Evolutionary conservation across 2,113 vertebrate genomes (phyloP).

Genomic region (Microcebus griseorufus): DNA sequence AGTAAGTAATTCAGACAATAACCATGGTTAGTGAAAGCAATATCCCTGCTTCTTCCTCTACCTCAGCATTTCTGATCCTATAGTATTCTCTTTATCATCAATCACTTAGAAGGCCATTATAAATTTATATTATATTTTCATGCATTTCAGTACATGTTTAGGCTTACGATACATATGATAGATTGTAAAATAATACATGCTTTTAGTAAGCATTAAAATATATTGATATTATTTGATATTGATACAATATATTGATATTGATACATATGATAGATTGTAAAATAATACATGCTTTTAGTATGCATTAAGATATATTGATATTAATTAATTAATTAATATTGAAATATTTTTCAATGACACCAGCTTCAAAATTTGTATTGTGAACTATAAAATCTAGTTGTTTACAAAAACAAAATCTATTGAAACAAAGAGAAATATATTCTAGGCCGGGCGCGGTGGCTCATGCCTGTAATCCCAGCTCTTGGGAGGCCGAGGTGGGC

Average conservation of each 20-base stretch:
- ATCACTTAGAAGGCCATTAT: not conserved
- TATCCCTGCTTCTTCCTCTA: not conserved
- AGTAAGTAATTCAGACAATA: not conserved
- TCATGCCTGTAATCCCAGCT: too few species aligned
- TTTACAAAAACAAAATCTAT: slow-evolving; percentile 43
- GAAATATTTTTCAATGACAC: slow-evolving; percentile 69
- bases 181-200: not conserved
- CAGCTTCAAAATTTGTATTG: slow-evolving; percentile 62
- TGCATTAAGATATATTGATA: not conserved
- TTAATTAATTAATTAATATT: too few species aligned
- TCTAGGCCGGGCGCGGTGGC: too few species aligned
- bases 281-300: not conserved
- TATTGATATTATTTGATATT: too few species aligned
- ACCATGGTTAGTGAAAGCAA: too few species aligned
- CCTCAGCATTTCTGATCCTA: not conserved
- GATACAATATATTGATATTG: not conserved
- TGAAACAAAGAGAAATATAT: slow-evolving; percentile 14
- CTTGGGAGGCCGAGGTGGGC: too few species aligned
- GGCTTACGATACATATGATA: not conserved
- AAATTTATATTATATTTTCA: not conserved
- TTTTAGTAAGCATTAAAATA: not conserved
- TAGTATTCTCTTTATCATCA: not conserved
- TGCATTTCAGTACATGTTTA: not conserved
- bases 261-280: not conserved
- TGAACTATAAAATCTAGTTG: slow-evolving; percentile 38